Evolutionary conservation across 2,113 vertebrate species (phyloP).

Genomic region (Tricholaema leucomelas): DNA sequence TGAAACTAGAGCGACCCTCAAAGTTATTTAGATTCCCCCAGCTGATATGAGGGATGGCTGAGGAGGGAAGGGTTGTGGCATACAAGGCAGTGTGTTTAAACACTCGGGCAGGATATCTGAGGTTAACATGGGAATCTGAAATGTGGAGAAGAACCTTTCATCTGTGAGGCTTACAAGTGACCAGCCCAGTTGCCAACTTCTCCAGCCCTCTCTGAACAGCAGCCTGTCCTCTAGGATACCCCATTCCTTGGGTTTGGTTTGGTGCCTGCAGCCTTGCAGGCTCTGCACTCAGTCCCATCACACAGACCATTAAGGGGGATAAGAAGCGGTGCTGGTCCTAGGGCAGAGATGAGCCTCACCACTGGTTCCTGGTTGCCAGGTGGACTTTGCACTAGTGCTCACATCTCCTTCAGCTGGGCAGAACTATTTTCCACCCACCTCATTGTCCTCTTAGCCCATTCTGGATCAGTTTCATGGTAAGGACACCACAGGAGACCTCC

Average conservation of each 20-base stretch:
- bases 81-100: not conserved
- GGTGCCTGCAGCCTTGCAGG: not conserved
- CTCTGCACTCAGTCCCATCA: accelerated
- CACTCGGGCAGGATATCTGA: not conserved
- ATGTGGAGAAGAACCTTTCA: not conserved
- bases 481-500: not conserved
- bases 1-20: not conserved
- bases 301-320: not conserved
- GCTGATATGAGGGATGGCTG: not conserved
- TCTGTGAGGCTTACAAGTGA: not conserved
- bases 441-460: not conserved
- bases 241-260: accelerated
- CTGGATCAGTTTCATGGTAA: not conserved
- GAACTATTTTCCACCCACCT: not conserved
- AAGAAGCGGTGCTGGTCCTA: not conserved
- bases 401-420: not conserved
- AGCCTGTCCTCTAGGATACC: not conserved
- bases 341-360: not conserved
- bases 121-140: not conserved
- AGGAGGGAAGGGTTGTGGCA: not conserved
- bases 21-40: not conserved
- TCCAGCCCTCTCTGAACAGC: not conserved
- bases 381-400: not conserved
- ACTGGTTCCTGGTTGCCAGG: not conserved
- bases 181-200: not conserved